phyloP scores from a whole-genome alignment of 2,797 vertebrate species.

The Pangasius krempfi region DNA sequence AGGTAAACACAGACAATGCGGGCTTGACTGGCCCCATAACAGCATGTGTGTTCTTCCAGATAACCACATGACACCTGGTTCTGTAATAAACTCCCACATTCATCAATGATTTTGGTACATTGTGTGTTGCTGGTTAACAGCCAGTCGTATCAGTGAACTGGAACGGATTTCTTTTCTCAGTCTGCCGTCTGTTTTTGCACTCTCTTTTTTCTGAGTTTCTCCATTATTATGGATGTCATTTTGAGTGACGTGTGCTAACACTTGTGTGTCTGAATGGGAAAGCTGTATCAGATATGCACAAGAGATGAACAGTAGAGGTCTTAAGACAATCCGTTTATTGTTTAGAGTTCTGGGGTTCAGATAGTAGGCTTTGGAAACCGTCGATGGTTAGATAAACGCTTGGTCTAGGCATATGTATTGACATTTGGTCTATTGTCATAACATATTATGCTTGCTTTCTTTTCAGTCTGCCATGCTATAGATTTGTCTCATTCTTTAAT shows the following conservation, averaged over 20 bases:
- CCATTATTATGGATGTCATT: not conserved
- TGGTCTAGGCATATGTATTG: not conserved
- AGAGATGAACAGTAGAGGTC: not conserved
- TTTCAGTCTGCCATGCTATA: not conserved
- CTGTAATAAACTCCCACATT: constrained; percentile 34
- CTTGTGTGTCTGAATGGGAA: not conserved
- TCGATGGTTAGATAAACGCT: not conserved
- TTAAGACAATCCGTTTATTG: not conserved
- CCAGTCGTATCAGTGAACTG: constrained; percentile 30
- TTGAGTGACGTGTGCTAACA: not conserved
- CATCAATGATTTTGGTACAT: constrained; percentile 15
- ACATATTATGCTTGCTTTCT: not conserved
- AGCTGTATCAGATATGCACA: not conserved
- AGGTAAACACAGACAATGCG: not conserved
- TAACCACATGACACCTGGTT: constrained; percentile 38
- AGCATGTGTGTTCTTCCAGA: constrained; percentile 21
- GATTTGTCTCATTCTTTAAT: not conserved
- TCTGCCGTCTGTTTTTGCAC: constrained; percentile 31
- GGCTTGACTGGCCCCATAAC: not conserved
- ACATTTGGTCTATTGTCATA: not conserved
- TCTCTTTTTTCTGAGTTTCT: constrained; percentile 13
- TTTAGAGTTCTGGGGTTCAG: not conserved
- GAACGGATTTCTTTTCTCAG: constrained; percentile 19
- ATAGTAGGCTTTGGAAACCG: not conserved
- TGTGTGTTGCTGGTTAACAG: constrained; percentile 25